phyloP scores from a whole-genome alignment of 2,888 invertebrate genomes.

The Hydroisotoma schaefferi region DNA sequence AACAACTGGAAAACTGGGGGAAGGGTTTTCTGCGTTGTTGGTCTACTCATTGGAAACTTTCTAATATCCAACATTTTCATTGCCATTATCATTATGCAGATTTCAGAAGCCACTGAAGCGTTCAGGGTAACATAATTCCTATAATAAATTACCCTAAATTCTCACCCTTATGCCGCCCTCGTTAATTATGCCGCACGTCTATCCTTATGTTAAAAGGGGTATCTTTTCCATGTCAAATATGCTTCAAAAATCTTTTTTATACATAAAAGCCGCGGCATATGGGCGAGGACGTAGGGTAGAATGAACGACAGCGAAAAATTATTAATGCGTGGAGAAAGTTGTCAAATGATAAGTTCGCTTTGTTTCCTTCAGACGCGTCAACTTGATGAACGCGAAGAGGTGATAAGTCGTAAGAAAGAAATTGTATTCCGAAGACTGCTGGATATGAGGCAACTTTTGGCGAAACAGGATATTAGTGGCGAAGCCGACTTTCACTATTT shows the following conservation, averaged over 20 bases:
- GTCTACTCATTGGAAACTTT: constrained; percentile 43
- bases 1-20: constrained; percentile 16
- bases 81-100: constrained; percentile 46
- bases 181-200: too few species aligned
- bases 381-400: constrained; percentile 28
- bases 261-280: too few species aligned
- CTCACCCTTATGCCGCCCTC: too few species aligned
- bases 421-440: constrained; percentile 39
- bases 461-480: constrained; percentile 26
- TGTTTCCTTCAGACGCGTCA: constrained; percentile 17
- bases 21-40: constrained; percentile 34
- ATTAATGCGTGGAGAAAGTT: background rate
- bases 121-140: constrained; percentile 28
- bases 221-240: background rate
- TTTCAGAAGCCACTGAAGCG: constrained; percentile 44
- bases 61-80: constrained; percentile 45
- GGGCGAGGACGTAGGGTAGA: background rate
- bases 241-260: background rate
- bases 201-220: too few species aligned
- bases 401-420: constrained; percentile 39
- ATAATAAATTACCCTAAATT: too few species aligned
- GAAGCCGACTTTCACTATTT: constrained; percentile 37
- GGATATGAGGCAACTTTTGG: constrained; percentile 40
- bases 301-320: constrained; percentile 3
- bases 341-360: background rate